Base-by-base conservation (phyloP, 1,140 invertebrate species). In the Drosophila carrolli region DNA sequence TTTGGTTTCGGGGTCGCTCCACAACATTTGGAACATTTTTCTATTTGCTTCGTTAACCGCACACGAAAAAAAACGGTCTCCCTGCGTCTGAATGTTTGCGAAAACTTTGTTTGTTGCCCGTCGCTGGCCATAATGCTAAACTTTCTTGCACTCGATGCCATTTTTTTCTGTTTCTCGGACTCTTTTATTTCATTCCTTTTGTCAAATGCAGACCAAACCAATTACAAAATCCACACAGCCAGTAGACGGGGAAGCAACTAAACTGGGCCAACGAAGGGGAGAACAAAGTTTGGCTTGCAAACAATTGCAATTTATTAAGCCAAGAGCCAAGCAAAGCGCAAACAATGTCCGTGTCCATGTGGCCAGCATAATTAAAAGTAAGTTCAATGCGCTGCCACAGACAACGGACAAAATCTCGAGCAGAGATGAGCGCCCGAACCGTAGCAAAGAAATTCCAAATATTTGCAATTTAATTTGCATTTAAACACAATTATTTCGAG, bases 271-370 rank as follows among this genome's bases (percentile, higher is more conserved):
- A 54, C 60, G 16, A 55, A 41, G 43, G 44, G 44, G 48, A 19
- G 60, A 61, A 62, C 66, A 88, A 89, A 85, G 82, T 85, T 72
- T 85, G 66, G 83, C 82, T 78, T 51, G 76, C 84, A 89, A 89
- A 88, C 83, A 88, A 88, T 88, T 83, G 83, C 83, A 88, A 89
- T 89, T 89, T 89, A 89, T 89, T 89, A 89, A 89, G 81, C 75
- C 75, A 86, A 81, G 78, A 83, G 63, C 74, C 48, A 72, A 63
- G 77, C 68, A 65, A 59, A 74, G 68, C 80, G 68, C 80, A 71
- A 75, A 89, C 79, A 88, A 89, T 77, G 84, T 77, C 53, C 73
- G 70, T 84, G 82, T 81, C 67, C 75, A 81, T 84, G 80, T 70
- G 76, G 53, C 61, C 73, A 75, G 51, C 73, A 81, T 89, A 89